phyloP scores from a whole-genome alignment of 1,140 invertebrate genomes.

The Streblospio benedicti region DNA sequence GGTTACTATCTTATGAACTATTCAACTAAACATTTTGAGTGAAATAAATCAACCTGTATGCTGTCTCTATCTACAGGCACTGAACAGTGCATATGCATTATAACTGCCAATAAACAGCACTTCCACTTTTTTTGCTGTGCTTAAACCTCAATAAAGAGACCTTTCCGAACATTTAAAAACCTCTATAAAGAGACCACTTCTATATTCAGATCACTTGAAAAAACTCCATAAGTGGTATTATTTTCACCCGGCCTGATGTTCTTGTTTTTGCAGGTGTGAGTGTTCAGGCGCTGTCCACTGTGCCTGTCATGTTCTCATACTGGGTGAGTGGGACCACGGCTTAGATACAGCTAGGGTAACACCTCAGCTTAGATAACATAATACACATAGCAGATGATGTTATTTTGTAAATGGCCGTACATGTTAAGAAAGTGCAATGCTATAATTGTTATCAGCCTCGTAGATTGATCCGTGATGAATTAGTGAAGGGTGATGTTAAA shows the following conservation, averaged over 20 bases:
- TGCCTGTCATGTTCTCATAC: conserved; percentile 60
- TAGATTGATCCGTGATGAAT: too few relatives aligned
- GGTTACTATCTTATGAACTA: not conserved
- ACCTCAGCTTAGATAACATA: too few relatives aligned
- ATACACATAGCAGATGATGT: too few relatives aligned
- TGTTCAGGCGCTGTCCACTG: conserved; percentile 57
- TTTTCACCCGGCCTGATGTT: conserved; percentile 4
- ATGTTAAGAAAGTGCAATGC: too few relatives aligned
- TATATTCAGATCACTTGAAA: not conserved
- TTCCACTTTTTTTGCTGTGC: not conserved
- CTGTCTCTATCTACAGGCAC: not conserved
- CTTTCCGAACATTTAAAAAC: not conserved
- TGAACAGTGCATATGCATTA: not conserved
- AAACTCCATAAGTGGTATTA: not conserved
- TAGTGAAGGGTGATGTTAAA: too few relatives aligned
- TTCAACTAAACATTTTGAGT: not conserved
- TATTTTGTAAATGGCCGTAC: too few relatives aligned
- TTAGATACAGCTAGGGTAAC: too few relatives aligned
- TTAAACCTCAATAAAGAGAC: not conserved
- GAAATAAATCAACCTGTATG: not conserved
- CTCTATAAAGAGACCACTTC: not conserved
- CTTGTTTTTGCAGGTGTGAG: conserved; percentile 45
- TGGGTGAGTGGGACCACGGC: conserved; percentile 51
- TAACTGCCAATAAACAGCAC: not conserved
- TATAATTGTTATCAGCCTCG: too few relatives aligned